A percentile compares a stretch with the other conserved stretches of the same genome.
phyloP scores from a whole-genome alignment of 2,888 invertebrate species.

The Yponomeuta cagnagella region DNA sequence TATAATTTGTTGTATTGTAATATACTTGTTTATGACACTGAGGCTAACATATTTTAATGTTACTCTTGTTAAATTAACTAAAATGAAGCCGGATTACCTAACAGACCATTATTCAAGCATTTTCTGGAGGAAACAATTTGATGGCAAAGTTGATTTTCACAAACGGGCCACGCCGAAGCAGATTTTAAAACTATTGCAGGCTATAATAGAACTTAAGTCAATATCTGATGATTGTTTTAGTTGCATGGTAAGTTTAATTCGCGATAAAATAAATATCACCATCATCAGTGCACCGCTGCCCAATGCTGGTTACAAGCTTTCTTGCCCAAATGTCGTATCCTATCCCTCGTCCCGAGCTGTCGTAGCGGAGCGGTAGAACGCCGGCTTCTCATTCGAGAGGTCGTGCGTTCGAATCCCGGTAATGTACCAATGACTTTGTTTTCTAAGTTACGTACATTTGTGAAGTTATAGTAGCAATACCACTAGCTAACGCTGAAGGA shows the following conservation, averaged over 20 bases:
- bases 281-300: no score
- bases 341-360: no score
- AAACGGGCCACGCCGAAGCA: constrained; percentile 28
- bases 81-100: constrained; percentile 39
- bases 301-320: no score
- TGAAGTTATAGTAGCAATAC: no score
- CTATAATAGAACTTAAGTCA: constrained; percentile 36
- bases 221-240: constrained; percentile 32
- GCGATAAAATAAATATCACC: no score
- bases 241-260: constrained; percentile 36
- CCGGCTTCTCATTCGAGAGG: no score
- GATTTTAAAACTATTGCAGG: constrained; percentile 34
- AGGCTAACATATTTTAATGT: constrained; percentile 49
- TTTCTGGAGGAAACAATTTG: constrained; percentile 41
- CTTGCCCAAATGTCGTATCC: no score
- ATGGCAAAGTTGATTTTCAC: constrained; percentile 39
- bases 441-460: no score
- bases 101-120: constrained; percentile 34
- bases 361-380: no score
- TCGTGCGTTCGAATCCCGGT: no score
- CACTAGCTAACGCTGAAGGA: no score
- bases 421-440: no score
- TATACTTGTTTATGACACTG: constrained; percentile 31
- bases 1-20: constrained; percentile 30
- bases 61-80: constrained; percentile 41